Evolutionary conservation across 2,888 invertebrate genomes (phyloP).

Genomic region (Unio delphinus): DNA sequence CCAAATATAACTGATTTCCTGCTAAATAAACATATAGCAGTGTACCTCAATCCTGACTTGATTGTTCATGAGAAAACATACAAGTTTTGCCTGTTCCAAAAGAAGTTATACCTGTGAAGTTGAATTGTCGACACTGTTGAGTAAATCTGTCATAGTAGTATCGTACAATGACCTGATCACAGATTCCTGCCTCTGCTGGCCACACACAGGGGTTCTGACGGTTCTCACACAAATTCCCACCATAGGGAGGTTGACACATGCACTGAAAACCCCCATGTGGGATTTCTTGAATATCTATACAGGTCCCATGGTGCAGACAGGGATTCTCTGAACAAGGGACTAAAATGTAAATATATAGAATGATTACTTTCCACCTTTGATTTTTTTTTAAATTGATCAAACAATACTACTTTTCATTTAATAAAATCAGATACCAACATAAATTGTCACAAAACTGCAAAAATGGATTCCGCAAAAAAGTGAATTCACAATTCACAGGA

Average conservation of each 20-base stretch:
- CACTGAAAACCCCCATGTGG: slow-evolving; percentile 43
- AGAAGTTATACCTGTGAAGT: slow-evolving; percentile 49
- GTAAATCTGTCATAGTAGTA: slow-evolving; percentile 59
- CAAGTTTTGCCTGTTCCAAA: too few species aligned
- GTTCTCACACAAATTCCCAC: slow-evolving; percentile 54
- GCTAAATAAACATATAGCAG: too few species aligned
- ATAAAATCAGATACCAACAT: too few species aligned
- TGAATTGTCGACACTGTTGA: slow-evolving; percentile 60
- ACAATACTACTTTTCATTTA: too few species aligned
- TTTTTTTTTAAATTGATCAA: background rate
- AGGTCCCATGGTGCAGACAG: slow-evolving; percentile 59
- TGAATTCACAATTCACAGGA: too few species aligned
- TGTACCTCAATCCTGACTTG: too few species aligned
- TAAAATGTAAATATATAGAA: slow-evolving; percentile 20
- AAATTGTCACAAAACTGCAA: too few species aligned
- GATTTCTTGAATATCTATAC: slow-evolving; percentile 36
- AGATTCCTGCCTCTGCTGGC: slow-evolving; percentile 56
- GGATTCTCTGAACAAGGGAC: slow-evolving; percentile 55
- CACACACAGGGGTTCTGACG: slow-evolving; percentile 61
- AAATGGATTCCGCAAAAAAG: too few species aligned
- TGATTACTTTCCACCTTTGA: background rate
- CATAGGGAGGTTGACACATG: slow-evolving; percentile 56
- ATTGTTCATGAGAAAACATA: too few species aligned
- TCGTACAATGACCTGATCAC: slow-evolving; percentile 47
- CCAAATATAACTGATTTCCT: too few species aligned